Base-by-base conservation (phyloP, 2,888 invertebrate species). In the Odiellus spinosus region DNA sequence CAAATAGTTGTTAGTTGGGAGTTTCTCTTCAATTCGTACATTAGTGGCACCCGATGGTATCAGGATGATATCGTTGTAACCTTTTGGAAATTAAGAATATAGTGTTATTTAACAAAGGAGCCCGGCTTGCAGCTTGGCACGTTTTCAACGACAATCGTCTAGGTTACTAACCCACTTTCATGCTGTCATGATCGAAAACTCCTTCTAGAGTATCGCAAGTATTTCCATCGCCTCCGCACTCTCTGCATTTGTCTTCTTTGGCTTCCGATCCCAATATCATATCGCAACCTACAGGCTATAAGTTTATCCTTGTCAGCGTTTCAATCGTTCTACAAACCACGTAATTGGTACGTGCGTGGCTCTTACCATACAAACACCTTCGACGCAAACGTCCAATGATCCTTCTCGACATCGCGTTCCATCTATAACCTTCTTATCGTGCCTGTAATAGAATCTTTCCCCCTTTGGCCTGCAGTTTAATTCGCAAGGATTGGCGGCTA, bases 11-110 rank as follows among this genome's bases (percentile, higher is more conserved):
- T 80, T 85, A 0, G 91, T 86, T 2, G 84, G 76, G 38, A 70
- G 68, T 2, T 76, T 64, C 72, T 96, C 95, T 56, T 74, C 72
- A 46, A 96, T 77, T 14, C 71, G 64, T 56, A 96, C 83, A 60
- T 83, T 85, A 1, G 90, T 91, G n/a, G 95, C 86, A 12, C 93
- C 91, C 59, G 78, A 74, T 1, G 95, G 95, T 59, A 96, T 82
- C 21, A 88, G 71, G 44, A 95, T 69, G 51, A 95, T 76, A 62
- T 93, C 90, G 64, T 85, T 84, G 70, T 96, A 96, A 26, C 26
- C 26, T 26, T 26, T 8, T 26, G 8, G 8, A 26, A 26, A 26
- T 26, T 26, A 26, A n/a, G n/a, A n/a, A n/a, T n/a, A n/a, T n/a
- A n/a, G n/a, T n/a, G n/a, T n/a, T n/a, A n/a, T n/a, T n/a, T n/a